Base-by-base conservation (phyloP, 2,113 vertebrate genomes). In the Xenopus borealis region DNA sequence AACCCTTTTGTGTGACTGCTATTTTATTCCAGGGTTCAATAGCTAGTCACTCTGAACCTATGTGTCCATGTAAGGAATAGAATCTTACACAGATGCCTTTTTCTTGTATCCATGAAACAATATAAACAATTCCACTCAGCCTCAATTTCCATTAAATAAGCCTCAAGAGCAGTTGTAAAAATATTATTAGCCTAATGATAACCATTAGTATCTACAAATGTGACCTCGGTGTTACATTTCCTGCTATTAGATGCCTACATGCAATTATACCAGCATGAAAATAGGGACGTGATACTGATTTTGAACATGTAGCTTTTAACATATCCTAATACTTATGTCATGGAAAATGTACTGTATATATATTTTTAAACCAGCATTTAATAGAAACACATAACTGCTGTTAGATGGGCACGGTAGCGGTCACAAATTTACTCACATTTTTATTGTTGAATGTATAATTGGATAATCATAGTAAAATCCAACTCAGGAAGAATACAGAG, bases 131-230 rank as follows among this genome's bases (percentile, higher is more conserved):
- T 76, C 30, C 58, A 69, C 59, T 40, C 19, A 63, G 66, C 66
- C 61, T 76, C 66, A 45, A 44, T 76, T 76, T 76, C 59, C 73
- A 76, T 76, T 76, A 69, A 76, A 55, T 69, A 47, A 18, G 66
- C 47, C 66, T 64, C 27, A 33, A 11, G 62, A 27, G 59, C 59
- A 27, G 40, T 40, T 55, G 73, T 53, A 53, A 63, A 72, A 76
- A 76, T 69, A 76, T 69, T 76, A 76, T 76, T 76, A 63, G 73
- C 73, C 59, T 76, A 76, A 76, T 76, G 66, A 76, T 76, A 76
- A 69, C 66, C 73, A 76, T 76, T 76, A 69, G 46, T 69, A 63
- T 33, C 73, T 58, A 76, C 63, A 69, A 69, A 69, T 61, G 66
- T 63, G 73, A 76, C 73, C 73, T 55, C 58, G 12, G 66, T 76